Evolutionary conservation across 2,113 vertebrate genomes (phyloP), one percentile per base, ranked within the genome.

Genomic region (Eptesicus fuscus): DNA sequence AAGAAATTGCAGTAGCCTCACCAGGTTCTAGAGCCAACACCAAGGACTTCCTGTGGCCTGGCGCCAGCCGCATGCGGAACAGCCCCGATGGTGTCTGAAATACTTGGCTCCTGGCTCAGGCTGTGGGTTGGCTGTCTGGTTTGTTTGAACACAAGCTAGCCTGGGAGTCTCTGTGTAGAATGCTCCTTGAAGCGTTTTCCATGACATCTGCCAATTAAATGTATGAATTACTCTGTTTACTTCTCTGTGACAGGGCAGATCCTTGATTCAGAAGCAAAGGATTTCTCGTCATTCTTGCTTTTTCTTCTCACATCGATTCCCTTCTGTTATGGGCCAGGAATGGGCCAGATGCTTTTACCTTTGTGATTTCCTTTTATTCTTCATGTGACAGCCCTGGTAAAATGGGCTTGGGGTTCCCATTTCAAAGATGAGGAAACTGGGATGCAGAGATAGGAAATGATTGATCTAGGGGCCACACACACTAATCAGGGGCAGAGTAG

Each of bases 101-200:
- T 96, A 94, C 86, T 93, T 97, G 95, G 93, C 92, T 97, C 61
- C 90, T 88, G 92, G 87, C 47, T 96, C 88, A n/a, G 63, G 59
- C 92, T 92, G 95, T 88, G 95, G 93, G 92, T 94, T 97, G 97
- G 63, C 97, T 96, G 96, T 94, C 95, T 97, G 95, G 80, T 95
- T 97, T 93, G 97, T 96, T 63, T 96, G 94, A 96, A 96, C 82
- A 97, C 92, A 95, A 88, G 92, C 92, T 94, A 90, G 93, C 95
- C 96, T 96, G 88, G 65, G 53, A 96, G 84, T 93, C 95, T 97
- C 96, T 95, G 93, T 92, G 95, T 96, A 97, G 96, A 90, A 92
- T 92, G 69, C 82, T 95, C 90, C 95, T 89, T 96, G 96, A 92
- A 96, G 93, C 32, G 88, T 96, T 96, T 97, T 96, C 93, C 37